Evolutionary conservation across 2,113 vertebrate species (phyloP).

Genomic region (Azemiops feae): DNA sequence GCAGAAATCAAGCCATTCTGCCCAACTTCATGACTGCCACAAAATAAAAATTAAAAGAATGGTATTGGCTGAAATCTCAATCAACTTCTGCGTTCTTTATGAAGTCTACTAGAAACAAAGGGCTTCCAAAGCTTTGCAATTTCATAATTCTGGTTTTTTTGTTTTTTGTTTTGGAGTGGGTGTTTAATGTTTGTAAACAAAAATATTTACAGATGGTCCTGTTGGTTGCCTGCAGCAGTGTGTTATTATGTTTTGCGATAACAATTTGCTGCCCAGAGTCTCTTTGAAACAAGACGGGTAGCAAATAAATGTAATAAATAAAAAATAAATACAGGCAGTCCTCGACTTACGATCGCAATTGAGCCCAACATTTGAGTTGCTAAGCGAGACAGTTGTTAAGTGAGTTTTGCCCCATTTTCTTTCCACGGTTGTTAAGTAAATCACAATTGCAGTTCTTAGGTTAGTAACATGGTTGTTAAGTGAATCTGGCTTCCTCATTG

Average conservation of each 20-base stretch:
- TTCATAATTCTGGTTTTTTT: not conserved
- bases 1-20: not conserved
- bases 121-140: not conserved
- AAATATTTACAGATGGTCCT: not conserved
- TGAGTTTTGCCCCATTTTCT: no score
- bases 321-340: no score
- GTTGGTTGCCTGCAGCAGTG: not conserved
- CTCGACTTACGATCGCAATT: no score
- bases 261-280: no score
- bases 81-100: not conserved
- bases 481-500: no score
- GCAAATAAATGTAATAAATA: no score
- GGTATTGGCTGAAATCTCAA: not conserved
- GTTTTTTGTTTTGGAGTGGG: not conserved
- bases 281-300: no score
- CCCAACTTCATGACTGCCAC: not conserved
- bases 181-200: not conserved
- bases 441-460: no score
- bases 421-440: no score
- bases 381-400: no score
- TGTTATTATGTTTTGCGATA: not conserved
- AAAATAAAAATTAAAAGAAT: not conserved
- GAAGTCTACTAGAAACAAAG: not conserved
- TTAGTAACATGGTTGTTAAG: no score
- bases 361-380: no score